These are phyloP conservation scores for Coregonus clupeaformis DNA, from an alignment of 2,113 vertebrate genomes.

Conservation along the genomic window DNA sequence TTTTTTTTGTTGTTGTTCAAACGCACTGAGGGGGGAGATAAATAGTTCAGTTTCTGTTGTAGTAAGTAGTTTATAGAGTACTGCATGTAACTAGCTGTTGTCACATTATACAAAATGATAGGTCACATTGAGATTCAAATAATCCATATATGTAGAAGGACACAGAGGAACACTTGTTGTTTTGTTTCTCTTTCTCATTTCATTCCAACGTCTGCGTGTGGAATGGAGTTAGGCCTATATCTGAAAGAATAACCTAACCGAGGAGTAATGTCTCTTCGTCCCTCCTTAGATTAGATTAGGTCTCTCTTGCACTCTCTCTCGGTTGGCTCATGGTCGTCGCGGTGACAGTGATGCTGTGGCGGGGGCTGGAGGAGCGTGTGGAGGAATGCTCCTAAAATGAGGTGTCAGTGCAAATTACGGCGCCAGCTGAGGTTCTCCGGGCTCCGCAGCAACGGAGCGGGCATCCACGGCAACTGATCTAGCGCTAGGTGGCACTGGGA, in stretches of 20 bases:
- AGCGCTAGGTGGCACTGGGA: constrained; percentile 78
- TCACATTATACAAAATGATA: constrained; percentile 6
- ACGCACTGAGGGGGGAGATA: no score
- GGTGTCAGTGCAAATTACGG: constrained; percentile 93
- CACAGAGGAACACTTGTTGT: not conserved
- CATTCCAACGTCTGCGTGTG: constrained; percentile 20
- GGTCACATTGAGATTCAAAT: constrained; percentile 1
- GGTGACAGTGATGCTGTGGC: not conserved
- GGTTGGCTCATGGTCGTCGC: constrained; percentile 32
- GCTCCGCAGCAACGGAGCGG: constrained; percentile 73
- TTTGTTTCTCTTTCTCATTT: constrained; percentile 22
- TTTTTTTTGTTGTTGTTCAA: no score
- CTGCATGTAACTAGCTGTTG: not conserved
- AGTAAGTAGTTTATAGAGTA: constrained; percentile 13
- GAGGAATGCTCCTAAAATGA: constrained; percentile 87
- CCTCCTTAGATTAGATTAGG: constrained; percentile 68
- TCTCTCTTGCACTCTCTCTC: constrained; percentile 59
- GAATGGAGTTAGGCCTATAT: constrained; percentile 9
- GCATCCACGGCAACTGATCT: constrained; percentile 42
- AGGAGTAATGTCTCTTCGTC: constrained; percentile 74
- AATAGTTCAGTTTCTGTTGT: no score
- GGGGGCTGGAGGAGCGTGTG: constrained; percentile 56
- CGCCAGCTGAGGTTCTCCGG: constrained; percentile 70
- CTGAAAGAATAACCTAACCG: constrained; percentile 31
- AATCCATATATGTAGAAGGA: constrained; percentile 3